Evolutionary conservation across 2,113 vertebrate genomes (phyloP).

Genomic region (Pantherophis guttatus): DNA sequence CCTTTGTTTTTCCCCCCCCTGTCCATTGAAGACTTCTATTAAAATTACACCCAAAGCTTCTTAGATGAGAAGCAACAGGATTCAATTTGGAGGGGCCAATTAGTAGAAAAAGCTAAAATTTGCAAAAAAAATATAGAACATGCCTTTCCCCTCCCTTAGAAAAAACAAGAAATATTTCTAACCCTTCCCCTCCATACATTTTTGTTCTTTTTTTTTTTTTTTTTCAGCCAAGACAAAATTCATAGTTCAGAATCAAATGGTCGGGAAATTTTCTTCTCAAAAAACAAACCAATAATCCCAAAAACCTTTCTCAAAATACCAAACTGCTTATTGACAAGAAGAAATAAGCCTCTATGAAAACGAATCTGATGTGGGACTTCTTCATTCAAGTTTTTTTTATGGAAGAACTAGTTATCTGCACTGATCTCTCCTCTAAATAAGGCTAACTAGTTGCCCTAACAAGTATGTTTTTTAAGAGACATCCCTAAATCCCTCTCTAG

Average conservation of each 20-base stretch:
- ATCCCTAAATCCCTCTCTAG: conserved; percentile 53
- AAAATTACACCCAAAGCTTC: conserved; percentile 64
- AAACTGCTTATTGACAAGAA: conserved; percentile 67
- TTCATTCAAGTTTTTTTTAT: conserved; percentile 59
- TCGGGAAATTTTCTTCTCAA: neutral
- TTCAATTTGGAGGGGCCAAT: conserved; percentile 73
- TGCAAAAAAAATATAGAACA: conserved; percentile 75
- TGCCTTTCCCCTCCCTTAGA: conserved; percentile 73
- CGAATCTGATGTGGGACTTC: conserved; percentile 48
- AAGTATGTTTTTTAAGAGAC: conserved; percentile 49
- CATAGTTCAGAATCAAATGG: neutral
- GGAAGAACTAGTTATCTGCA: conserved; percentile 55
- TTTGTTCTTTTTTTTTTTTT: conserved; percentile 51
- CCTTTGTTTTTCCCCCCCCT: conserved; percentile 5
- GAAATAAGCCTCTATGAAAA: conserved; percentile 52
- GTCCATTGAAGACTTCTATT: conserved; percentile 42
- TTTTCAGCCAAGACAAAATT: conserved; percentile 68
- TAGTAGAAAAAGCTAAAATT: conserved; percentile 77
- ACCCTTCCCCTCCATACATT: conserved; percentile 57
- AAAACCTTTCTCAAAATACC: conserved; percentile 45
- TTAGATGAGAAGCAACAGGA: conserved; percentile 61
- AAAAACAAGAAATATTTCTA: conserved; percentile 59
- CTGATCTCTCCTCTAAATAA: conserved; percentile 59
- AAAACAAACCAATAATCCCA: neutral
- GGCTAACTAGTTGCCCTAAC: conserved; percentile 58